Evolutionary conservation across 2,888 invertebrate species (phyloP).

Genomic region (Crocallis elinguaria): DNA sequence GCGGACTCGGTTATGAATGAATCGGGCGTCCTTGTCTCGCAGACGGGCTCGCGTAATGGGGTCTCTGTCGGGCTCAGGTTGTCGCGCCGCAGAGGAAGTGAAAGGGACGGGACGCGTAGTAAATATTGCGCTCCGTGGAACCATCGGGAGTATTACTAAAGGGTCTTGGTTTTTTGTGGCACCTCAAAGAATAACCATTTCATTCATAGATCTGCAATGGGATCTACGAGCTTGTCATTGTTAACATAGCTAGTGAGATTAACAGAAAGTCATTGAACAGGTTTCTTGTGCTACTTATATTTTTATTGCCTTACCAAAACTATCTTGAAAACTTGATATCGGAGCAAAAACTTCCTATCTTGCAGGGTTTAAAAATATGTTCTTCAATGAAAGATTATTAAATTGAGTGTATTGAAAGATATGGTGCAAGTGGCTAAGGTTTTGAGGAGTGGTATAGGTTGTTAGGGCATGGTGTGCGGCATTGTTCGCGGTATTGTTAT

Average conservation of each 20-base stretch:
- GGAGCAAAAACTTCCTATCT: neutral
- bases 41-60: conserved; percentile 48
- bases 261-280: conserved; percentile 25
- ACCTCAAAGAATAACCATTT: conserved; percentile 67
- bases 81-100: conserved; percentile 83
- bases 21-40: conserved; percentile 73
- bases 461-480: conserved; percentile 49
- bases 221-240: conserved; percentile 24
- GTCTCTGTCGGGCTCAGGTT: conserved; percentile 76
- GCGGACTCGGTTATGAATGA: conserved; percentile 84
- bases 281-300: conserved; percentile 10
- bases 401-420: neutral
- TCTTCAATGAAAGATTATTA: too few relatives aligned
- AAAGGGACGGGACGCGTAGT: conserved; percentile 83
- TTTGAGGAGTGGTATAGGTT: conserved; percentile 43
- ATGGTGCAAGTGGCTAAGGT: conserved; percentile 6
- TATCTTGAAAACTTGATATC: neutral
- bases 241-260: conserved; percentile 14
- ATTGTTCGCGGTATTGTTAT: conserved; percentile 72
- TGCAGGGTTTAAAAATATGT: neutral
- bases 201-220: conserved; percentile 68
- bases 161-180: conserved; percentile 71
- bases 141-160: conserved; percentile 71
- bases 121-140: conserved; percentile 79
- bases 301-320: conserved; percentile 1